Evolutionary conservation across 2,797 vertebrate species (phyloP).

Genomic region (Florisuga fusca): DNA sequence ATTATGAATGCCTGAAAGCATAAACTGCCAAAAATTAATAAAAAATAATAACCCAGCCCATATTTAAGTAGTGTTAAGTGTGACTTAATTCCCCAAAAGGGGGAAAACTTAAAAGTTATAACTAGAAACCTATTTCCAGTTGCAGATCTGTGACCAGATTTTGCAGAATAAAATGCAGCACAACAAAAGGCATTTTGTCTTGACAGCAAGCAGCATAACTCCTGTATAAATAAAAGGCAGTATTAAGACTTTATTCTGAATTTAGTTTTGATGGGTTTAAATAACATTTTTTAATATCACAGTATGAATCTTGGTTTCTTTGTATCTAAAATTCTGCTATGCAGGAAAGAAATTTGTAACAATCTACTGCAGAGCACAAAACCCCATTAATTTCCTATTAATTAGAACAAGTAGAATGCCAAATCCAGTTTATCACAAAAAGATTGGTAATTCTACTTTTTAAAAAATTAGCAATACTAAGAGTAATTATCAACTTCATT

Average conservation of each 20-base stretch:
- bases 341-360: neutral
- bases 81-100: conserved; percentile 37
- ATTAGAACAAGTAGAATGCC: neutral
- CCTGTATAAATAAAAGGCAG: neutral
- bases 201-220: neutral
- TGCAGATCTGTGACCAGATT: neutral
- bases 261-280: neutral
- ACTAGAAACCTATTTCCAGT: neutral
- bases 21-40: conserved; percentile 56
- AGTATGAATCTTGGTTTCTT: neutral
- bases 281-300: neutral
- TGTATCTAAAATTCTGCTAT: neutral
- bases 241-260: neutral
- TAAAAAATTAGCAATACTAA: neutral
- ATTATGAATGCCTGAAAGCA: conserved; percentile 78
- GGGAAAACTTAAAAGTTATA: neutral
- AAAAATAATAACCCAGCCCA: conserved; percentile 56
- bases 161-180: neutral
- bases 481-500: neutral
- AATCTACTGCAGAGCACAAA: neutral
- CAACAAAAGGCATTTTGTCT: neutral
- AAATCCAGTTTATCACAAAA: neutral
- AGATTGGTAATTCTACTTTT: neutral
- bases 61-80: conserved; percentile 70
- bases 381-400: neutral